Evolutionary conservation across 2,113 vertebrate genomes (phyloP), one percentile per base, ranked within the genome.

Genomic region (Hemichromis elongatus): DNA sequence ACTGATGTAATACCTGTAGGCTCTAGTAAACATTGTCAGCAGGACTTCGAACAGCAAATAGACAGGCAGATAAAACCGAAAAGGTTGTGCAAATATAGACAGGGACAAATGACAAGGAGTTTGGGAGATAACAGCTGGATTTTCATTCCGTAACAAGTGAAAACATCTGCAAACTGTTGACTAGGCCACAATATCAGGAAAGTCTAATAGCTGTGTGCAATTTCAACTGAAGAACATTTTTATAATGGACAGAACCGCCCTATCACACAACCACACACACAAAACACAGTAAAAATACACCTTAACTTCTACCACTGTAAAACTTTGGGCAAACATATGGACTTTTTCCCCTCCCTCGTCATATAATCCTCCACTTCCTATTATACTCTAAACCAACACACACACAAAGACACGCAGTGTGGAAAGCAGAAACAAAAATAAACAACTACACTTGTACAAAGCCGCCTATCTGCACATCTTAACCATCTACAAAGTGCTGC

Each of bases 81-180:
- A 84, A 54, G 40, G 56, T 47, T 79, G 4, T 11, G 47, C 56
- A 88, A 88, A 92, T 45, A 85, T 57, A 30, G 50, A 81, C 14
- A 57, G 57, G 55, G n/a, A 56, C 79, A 30, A 85, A 86, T 2
- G 52, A 9, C 19, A 14, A 18, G 28, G 24, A 3, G 28, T 24
- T 84, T 61, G 53, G 30, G 54, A 52, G 53, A 47, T 19, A 50
- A 79, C 82, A 86, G 28, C 59, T 37, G 9, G 24, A 19, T 26
- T 59, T 83, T 80, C 24, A 4, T 84, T 18, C 3, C n/a, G 26
- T 12, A 50, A 13, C 68, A n/a, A 79, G 63, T 53, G 30, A 87
- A 83, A 88, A 93, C 87, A 92, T 92, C 84, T 92, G 90, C 45
- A 82, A 85, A 88, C 80, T 83, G 80, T 88, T 92, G 80, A 88